Base-by-base conservation (phyloP, 2,888 invertebrate species). In the Hirtodrosophila alboralis region DNA sequence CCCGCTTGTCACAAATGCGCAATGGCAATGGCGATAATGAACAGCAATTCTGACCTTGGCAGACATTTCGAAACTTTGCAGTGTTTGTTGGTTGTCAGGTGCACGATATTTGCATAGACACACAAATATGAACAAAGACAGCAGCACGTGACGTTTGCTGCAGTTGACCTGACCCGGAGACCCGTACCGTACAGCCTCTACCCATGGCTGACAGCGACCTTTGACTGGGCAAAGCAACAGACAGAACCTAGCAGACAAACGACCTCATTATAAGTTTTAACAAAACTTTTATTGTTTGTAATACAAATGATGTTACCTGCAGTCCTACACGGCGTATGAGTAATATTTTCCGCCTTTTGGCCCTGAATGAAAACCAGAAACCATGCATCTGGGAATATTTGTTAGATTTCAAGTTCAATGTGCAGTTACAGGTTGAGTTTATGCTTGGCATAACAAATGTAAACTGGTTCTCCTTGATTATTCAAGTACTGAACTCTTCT, bases 261-360 rank as follows among this genome's bases (percentile, higher is more conserved):
- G 73, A 68, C 67, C 84, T 80, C 86, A 84, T 85, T 76, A 86
- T 74, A 71, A 71, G 58, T 59, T 49, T 58, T 43, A 41, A 65
- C 38, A 21, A 56, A 36, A 26, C 48, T 31, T 28, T 40, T 27
- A 23, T 21, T 27, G 27, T 12, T 33, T 27, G n/a, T 26, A 34
- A 34, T 41, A 41, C 63, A 60, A 53, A 47, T 47, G 47, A 27
- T 28, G 21, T 31, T 33, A 51, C 34, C 12, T 41, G 52, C 33
- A 12, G 56, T 26, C 56, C 49, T 36, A 61, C 52, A 30, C 21
- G 63, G 45, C 65, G 77, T 64, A 69, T 85, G 66, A 74, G 80
- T 62, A 72, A 69, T 36, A 64, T 70, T 63, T 65, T 49, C 12
- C 47, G 34, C 56, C 47, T 8, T 44, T 57, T 75, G 52, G 34